Base-by-base conservation (phyloP, 1,140 invertebrate genomes). In the Drosophila tristis region DNA sequence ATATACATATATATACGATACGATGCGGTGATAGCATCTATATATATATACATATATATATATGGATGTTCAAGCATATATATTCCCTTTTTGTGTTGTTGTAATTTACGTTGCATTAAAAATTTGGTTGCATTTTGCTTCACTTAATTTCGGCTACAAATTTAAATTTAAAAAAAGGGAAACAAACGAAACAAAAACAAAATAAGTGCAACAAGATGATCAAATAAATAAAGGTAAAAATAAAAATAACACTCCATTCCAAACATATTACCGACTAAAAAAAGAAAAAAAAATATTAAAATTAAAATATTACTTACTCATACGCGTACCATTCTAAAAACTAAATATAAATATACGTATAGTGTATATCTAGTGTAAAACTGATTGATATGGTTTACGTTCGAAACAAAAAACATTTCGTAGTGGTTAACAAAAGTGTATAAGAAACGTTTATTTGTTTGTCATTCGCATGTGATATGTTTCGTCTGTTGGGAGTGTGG, bases 81-180 rank as follows among this genome's bases (percentile, higher is more conserved):
- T 78, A 60, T 59, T 53, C 64, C 60, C 72, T 63, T 76, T 39
- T 68, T 85, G 66, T 84, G 57, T 85, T 80, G 66, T 86, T 86
- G 81, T 80, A 77, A 84, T 84, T 80, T 68, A 73, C 65, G 74
- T 86, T 66, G 76, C 72, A 58, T 76, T 84, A 29, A 79, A 64
- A 51, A 79, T 71, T 70, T 75, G 55, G 47, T 79, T 67, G 74
- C 64, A 74, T 82, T 71, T 66, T 76, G 51, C 49, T 80, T 74
- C 43, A 62, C 47, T 64, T 72, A 44, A 54, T 59, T 65, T 75
- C 49, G 75, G 65, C 78, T 74, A 78, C 45, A 70, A 78, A 66
- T 62, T 67, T 26, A 45, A 20, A 20, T 20, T 16, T 50, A 4
- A 77, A 67, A 68, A 65, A 59, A 55, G 53, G 44, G 23, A 42